Conservation (phyloP, 2,113 vertebrate species). For the Dryoscopus gambensis region DNA sequence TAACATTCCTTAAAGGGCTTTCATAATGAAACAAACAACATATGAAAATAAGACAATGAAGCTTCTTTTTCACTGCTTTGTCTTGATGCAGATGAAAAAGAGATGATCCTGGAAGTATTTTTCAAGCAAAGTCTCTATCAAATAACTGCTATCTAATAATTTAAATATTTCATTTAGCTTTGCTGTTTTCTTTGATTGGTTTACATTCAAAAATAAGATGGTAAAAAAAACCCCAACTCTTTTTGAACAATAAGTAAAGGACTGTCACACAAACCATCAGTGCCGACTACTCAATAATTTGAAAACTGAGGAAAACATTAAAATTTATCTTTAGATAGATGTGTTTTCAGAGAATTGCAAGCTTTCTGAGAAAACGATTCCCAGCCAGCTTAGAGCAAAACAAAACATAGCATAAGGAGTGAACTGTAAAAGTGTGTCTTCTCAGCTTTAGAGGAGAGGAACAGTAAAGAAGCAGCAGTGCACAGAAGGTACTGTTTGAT, state of each 20-base stretch:
- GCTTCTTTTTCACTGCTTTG: not conserved
- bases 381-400: not conserved
- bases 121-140: not conserved
- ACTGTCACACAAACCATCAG: not conserved
- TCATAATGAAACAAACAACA: not conserved
- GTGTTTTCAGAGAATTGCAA: not conserved
- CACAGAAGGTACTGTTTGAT: not conserved
- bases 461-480: not conserved
- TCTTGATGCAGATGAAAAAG: not conserved
- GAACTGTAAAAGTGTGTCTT: not conserved
- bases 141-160: not conserved
- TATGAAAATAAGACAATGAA: not conserved
- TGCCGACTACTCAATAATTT: not conserved
- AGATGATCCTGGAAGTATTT: not conserved
- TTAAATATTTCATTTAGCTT: not conserved
- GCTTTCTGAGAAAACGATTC: not conserved
- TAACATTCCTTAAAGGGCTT: not conserved
- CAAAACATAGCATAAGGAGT: not conserved
- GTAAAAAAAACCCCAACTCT: rapidly evolving
- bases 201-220: not conserved
- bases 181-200: not conserved
- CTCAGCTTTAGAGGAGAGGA: not conserved
- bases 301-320: not conserved
- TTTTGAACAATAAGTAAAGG: not conserved
- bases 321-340: not conserved